Percentiles rank a stretch among this genome's conserved stretches.
These are phyloP conservation scores for Boulengeromyrus knoepffleri DNA, from an alignment of 2,113 vertebrate genomes.

Conservation along the genomic window DNA sequence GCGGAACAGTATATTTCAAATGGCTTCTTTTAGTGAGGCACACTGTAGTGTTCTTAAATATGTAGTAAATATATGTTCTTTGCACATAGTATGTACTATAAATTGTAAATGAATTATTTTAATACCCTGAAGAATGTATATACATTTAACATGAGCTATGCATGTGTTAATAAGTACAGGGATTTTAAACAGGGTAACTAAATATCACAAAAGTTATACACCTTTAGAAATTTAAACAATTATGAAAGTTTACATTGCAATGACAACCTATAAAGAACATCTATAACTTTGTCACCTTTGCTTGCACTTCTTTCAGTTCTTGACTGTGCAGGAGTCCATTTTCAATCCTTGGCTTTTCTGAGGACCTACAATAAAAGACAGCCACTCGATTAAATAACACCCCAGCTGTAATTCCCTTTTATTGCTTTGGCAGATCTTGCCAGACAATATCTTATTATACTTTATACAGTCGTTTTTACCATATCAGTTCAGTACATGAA, in stretches of 20 bases:
- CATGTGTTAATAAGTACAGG: neutral
- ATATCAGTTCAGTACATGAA: neutral
- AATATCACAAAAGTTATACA: neutral
- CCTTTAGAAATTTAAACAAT: neutral
- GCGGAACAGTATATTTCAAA: neutral
- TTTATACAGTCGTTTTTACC: neutral
- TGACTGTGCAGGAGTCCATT: neutral
- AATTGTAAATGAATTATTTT: neutral
- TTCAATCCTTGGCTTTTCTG: conserved; percentile 12
- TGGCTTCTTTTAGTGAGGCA: neutral
- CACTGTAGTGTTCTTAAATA: neutral
- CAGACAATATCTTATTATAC: neutral
- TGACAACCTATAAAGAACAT: neutral
- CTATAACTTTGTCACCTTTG: conserved; percentile 5
- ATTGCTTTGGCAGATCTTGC: neutral
- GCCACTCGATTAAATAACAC: neutral
- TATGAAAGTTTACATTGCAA: neutral
- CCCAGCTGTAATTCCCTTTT: neutral
- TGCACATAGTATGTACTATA: neutral
- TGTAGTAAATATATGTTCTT: neutral
- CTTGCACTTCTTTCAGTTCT: neutral
- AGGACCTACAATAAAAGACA: conserved; percentile 21
- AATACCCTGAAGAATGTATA: neutral
- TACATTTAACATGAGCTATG: neutral
- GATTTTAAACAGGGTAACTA: neutral